phyloP scores from a whole-genome alignment of 2,888 invertebrate species.

The Flexamia atlantica region DNA sequence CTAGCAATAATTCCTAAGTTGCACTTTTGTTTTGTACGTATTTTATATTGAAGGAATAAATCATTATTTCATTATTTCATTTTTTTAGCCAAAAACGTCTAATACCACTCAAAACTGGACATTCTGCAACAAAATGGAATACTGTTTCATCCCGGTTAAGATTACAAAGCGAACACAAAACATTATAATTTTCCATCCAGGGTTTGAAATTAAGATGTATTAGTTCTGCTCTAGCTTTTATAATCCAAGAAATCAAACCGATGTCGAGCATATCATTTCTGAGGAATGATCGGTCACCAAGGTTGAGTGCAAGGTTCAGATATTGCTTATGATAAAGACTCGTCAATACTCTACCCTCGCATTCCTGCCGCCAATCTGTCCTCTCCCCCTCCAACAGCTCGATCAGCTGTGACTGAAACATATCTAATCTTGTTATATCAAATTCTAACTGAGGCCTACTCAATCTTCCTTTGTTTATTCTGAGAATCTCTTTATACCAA shows the following conservation, averaged over 20 bases:
- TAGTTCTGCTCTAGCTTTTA: slow-evolving; percentile 48
- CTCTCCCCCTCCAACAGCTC: neutral
- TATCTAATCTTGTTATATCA: neutral
- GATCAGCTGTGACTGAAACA: neutral
- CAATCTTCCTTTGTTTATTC: neutral
- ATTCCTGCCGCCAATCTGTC: neutral
- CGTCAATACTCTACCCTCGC: neutral
- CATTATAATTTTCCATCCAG: slow-evolving; percentile 18
- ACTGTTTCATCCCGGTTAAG: neutral
- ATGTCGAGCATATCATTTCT: neutral
- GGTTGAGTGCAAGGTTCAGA: slow-evolving; percentile 1
- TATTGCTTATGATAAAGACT: slow-evolving; percentile 14
- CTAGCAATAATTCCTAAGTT: no score
- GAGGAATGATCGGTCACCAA: slow-evolving; percentile 2
- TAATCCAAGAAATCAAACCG: neutral
- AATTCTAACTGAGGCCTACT: neutral
- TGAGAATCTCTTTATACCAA: neutral
- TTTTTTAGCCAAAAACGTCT: neutral
- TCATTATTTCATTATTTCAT: no score
- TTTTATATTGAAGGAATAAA: no score
- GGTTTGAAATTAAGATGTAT: slow-evolving; percentile 41
- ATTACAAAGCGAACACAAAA: neutral
- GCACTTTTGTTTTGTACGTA: no score
- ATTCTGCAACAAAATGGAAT: slow-evolving; percentile 32
- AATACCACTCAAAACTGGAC: neutral